phyloP scores from a whole-genome alignment of 2,888 invertebrate genomes.

The Eristalis tenax region DNA sequence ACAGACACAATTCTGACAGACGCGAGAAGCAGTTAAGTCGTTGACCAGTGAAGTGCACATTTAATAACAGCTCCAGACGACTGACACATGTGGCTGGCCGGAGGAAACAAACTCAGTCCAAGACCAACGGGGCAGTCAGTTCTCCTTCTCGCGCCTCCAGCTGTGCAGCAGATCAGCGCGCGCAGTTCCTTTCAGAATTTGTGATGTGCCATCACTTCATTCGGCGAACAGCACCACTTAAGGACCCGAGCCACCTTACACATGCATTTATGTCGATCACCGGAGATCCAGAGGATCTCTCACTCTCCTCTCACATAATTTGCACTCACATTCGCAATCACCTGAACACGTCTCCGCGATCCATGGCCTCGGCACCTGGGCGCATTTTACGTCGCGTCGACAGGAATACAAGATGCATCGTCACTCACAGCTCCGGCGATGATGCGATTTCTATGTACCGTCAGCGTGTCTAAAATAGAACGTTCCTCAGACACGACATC shows the following conservation, averaged over 20 bases:
- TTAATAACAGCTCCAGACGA: background rate
- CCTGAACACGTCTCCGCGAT: conserved; percentile 29
- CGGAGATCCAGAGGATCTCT: conserved; percentile 13
- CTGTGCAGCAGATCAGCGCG: background rate
- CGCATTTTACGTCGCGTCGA: conserved; percentile 43
- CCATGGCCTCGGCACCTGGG: conserved; percentile 16
- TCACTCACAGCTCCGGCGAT: conserved; percentile 59
- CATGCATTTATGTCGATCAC: conserved; percentile 52
- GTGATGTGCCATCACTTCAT: background rate
- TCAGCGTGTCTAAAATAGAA: conserved; percentile 66
- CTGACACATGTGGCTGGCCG: background rate
- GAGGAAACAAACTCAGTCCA: background rate
- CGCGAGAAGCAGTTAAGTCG: background rate
- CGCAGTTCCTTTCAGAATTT: background rate
- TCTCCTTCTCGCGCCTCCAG: background rate
- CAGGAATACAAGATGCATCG: conserved; percentile 49
- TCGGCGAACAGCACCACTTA: conserved; percentile 2
- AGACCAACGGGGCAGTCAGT: background rate
- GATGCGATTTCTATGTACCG: conserved; percentile 71
- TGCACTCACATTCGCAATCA: conserved; percentile 40
- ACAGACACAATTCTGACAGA: background rate
- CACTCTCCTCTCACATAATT: conserved; percentile 33
- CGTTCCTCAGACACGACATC: conserved; percentile 67
- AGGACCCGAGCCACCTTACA: conserved; percentile 21
- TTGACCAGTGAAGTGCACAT: background rate